Evolutionary conservation across 2,888 invertebrate species (phyloP).

Genomic region (Xylophagus ater): DNA sequence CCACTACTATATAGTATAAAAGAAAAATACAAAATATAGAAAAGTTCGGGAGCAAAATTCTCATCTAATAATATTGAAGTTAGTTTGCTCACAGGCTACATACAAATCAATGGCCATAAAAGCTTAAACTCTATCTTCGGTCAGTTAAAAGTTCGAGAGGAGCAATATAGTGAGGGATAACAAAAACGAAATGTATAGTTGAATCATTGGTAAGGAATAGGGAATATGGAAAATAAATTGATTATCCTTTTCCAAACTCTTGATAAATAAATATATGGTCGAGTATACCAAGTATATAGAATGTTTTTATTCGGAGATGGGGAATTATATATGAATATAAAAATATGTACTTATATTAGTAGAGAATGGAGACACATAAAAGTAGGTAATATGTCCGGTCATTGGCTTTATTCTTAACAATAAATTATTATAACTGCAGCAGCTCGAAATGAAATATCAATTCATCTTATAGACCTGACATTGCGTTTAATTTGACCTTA

Average conservation of each 20-base stretch:
- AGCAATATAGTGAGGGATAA: background rate
- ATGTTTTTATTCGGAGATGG: no score
- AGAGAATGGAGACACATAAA: no score
- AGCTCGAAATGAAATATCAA: conserved; percentile 5
- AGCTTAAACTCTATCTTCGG: background rate
- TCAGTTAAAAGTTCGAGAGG: background rate
- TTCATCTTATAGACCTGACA: conserved; percentile 6
- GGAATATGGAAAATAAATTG: conserved; percentile 2
- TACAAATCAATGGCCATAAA: no score
- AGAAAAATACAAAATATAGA: no score
- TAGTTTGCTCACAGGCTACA: no score
- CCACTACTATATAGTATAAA: no score
- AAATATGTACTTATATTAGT: no score
- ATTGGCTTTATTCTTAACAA: conserved; percentile 3
- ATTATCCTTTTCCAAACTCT: conserved; percentile 3
- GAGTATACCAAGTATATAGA: no score
- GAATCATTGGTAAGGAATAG: background rate
- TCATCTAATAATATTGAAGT: no score
- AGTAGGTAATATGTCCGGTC: no score
- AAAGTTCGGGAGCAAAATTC: no score
- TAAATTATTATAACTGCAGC: conserved; percentile 9
- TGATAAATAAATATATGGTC: conserved; percentile 9
- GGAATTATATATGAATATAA: background rate
- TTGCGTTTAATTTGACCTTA: conserved; percentile 4
- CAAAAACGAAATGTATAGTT: conserved; percentile 1